phyloP scores from a whole-genome alignment of 1,140 invertebrate genomes.

The Ptiloglossa arizonensis region DNA sequence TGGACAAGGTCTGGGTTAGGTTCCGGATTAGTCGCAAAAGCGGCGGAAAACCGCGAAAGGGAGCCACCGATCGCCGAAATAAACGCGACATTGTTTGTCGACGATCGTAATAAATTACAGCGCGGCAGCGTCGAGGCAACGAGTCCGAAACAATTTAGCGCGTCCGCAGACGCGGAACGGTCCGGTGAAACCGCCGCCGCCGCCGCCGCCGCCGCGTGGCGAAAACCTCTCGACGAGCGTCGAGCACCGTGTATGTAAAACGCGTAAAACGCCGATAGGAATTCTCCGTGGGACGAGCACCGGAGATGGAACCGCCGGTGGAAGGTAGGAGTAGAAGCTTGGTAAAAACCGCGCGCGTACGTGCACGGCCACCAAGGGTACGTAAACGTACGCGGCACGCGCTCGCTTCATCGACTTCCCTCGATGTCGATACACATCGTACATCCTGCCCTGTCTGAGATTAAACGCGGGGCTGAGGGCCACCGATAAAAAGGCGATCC shows the following conservation, averaged over 20 bases:
- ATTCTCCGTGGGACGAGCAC: not conserved
- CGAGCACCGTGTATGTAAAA: not conserved
- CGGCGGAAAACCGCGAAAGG: not conserved
- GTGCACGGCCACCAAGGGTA: not conserved
- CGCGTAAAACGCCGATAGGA: not conserved
- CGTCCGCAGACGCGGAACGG: not conserved
- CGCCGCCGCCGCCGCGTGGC: too few relatives aligned
- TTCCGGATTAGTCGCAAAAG: too few relatives aligned
- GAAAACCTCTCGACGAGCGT: conserved; percentile 17
- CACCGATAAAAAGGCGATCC: conserved; percentile 58
- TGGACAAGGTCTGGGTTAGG: conserved; percentile 8
- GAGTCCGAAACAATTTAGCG: conserved; percentile 10
- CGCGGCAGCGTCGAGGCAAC: not conserved
- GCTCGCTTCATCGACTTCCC: not conserved
- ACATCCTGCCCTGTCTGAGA: conserved; percentile 5
- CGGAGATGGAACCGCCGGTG: not conserved
- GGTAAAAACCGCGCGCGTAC: not conserved
- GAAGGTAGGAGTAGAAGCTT: not conserved
- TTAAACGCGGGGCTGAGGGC: conserved; percentile 37
- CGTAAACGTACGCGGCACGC: not conserved
- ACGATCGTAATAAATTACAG: not conserved
- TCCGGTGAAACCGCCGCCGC: not conserved
- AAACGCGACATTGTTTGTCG: not conserved
- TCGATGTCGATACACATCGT: conserved; percentile 12
- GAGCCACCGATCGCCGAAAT: not conserved